These are phyloP conservation scores for Drosophila ercepeae DNA, from an alignment of 1,140 invertebrate species.

Conservation along the genomic window DNA sequence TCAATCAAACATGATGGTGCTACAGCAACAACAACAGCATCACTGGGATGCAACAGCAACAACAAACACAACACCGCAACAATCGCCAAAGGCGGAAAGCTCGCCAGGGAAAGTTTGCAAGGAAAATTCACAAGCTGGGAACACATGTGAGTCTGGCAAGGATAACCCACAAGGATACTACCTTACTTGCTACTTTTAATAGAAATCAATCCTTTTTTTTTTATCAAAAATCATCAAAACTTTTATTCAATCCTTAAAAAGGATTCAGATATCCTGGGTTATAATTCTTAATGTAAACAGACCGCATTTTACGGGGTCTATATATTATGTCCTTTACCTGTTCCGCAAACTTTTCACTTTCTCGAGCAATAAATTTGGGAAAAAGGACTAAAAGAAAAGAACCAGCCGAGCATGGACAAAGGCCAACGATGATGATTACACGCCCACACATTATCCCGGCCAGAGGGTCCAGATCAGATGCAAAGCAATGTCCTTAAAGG, in stretches of 20 bases:
- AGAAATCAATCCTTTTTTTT: no score
- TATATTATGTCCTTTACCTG: slow-evolving; percentile 16
- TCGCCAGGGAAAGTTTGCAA: slow-evolving; percentile 22
- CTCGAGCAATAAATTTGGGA: slow-evolving; percentile 33
- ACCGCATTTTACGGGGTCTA: background rate
- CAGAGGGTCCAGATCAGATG: slow-evolving; percentile 21
- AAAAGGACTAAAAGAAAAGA: slow-evolving; percentile 24
- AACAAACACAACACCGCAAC: slow-evolving; percentile 19
- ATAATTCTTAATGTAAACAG: background rate
- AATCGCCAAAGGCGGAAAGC: slow-evolving; percentile 8
- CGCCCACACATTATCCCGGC: slow-evolving; percentile 61
- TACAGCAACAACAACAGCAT: slow-evolving; percentile 68
- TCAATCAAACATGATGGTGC: slow-evolving; percentile 65
- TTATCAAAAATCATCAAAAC: no score
- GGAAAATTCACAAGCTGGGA: slow-evolving; percentile 20
- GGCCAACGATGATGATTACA: slow-evolving; percentile 57
- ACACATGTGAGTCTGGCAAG: slow-evolving; percentile 37
- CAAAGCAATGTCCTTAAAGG: slow-evolving; percentile 13
- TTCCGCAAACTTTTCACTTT: slow-evolving; percentile 57
- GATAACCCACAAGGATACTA: no score
- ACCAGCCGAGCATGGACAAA: slow-evolving; percentile 23
- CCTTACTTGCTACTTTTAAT: no score
- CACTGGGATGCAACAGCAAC: slow-evolving; percentile 49
- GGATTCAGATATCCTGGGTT: background rate
- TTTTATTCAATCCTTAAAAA: background rate